Percentiles rank a stretch among this genome's conserved stretches.
These are phyloP conservation scores for Eustalomyia histrio DNA, from an alignment of 2,888 invertebrate species.

Conservation along the genomic window DNA sequence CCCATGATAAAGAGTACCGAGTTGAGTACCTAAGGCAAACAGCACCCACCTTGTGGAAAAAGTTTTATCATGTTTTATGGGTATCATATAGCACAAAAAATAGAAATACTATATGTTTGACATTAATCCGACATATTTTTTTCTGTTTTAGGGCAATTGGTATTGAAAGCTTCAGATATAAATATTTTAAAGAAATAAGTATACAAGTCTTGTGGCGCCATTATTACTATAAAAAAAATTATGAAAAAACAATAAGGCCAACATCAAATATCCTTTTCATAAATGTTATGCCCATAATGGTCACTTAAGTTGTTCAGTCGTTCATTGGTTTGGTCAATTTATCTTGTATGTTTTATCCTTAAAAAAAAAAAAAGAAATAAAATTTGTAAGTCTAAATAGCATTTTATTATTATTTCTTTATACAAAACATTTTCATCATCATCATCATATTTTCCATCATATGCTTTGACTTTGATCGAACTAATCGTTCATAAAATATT, in stretches of 20 bases:
- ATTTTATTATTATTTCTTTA: constrained; percentile 25
- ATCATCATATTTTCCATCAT: constrained; percentile 11
- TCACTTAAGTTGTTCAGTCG: constrained; percentile 32
- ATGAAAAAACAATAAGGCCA: constrained; percentile 28
- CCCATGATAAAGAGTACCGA: no score
- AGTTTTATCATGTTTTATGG: no score
- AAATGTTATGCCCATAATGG: constrained; percentile 52
- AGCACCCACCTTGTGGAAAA: no score
- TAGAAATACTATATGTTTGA: no score
- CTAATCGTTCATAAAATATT: constrained; percentile 55
- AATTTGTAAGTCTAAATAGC: constrained; percentile 54
- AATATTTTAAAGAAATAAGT: constrained; percentile 19
- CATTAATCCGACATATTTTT: no score
- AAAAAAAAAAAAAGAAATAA: not conserved
- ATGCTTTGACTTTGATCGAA: constrained; percentile 39
- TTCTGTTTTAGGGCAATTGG: no score
- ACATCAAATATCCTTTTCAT: constrained; percentile 7
- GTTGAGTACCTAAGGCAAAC: no score
- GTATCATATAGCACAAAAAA: no score
- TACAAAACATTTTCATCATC: constrained; percentile 2
- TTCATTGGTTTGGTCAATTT: constrained; percentile 13
- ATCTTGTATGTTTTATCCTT: constrained; percentile 15
- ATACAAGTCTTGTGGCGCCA: constrained; percentile 33
- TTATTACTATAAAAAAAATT: constrained; percentile 4
- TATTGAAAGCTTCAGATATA: no score